Conservation (phyloP, 2,113 vertebrate species). For the Pandion haliaetus region DNA sequence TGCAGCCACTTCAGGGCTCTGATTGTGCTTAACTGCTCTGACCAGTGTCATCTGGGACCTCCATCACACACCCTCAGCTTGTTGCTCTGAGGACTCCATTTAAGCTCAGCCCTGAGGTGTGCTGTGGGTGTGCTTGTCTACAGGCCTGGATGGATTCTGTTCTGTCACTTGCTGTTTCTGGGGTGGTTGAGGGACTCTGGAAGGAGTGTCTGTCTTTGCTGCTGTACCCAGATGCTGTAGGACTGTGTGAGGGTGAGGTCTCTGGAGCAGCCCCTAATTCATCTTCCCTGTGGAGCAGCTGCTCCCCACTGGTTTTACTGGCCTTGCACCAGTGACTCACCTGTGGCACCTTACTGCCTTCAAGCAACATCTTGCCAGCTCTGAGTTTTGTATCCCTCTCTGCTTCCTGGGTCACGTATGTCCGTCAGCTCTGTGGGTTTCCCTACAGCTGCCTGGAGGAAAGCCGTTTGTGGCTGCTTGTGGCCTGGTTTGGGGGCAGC, state of each 20-base stretch:
- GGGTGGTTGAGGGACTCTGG: background rate
- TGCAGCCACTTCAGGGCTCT: background rate
- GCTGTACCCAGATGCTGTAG: background rate
- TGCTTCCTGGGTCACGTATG: background rate
- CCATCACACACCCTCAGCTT: background rate
- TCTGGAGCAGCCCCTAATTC: fast-evolving
- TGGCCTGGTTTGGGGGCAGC: background rate
- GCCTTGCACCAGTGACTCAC: background rate
- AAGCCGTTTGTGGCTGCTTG: background rate
- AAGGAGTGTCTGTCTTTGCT: background rate
- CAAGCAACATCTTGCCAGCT: background rate
- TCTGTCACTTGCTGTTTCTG: background rate
- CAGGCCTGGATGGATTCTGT: background rate
- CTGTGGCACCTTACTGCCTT: background rate
- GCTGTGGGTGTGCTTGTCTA: too few species aligned
- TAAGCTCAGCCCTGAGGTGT: background rate
- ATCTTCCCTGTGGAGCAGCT: background rate
- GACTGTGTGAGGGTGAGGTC: background rate
- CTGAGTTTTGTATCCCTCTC: background rate
- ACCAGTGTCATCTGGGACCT: background rate
- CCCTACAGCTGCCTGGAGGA: background rate
- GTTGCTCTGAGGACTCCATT: background rate
- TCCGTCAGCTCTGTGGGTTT: background rate
- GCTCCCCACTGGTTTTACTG: background rate
- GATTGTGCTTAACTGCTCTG: background rate